Percentiles rank a stretch among this genome's conserved stretches.
Conservation (phyloP, 2,113 vertebrate species). For the Eulemur rufifrons region DNA sequence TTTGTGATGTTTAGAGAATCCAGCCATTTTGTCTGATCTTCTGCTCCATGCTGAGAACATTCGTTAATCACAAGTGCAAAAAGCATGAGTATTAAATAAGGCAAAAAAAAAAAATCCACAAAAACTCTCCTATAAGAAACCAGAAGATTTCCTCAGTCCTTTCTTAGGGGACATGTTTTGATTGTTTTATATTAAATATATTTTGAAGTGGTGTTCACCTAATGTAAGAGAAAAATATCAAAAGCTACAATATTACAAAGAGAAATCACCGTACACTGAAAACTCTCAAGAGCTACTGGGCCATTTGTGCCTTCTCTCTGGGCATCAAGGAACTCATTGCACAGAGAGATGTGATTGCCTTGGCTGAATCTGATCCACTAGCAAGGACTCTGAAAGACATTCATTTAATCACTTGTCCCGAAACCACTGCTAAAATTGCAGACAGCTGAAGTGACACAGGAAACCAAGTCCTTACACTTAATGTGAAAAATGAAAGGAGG, state of each 20-base stretch:
- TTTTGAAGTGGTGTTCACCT: background rate
- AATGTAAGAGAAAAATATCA: constrained; percentile 4
- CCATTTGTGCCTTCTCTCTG: constrained; percentile 1
- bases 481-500: background rate
- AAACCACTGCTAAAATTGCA: background rate
- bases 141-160: background rate
- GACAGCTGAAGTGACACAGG: background rate
- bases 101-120: background rate
- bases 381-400: constrained; percentile 22
- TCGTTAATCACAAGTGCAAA: constrained; percentile 14
- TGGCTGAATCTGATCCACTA: constrained; percentile 23
- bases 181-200: background rate
- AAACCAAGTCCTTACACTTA: constrained; percentile 26
- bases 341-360: background rate
- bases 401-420: constrained; percentile 37
- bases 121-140: background rate
- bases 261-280: background rate
- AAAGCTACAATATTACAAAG: background rate
- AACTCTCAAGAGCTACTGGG: background rate
- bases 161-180: background rate
- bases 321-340: background rate
- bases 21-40: background rate
- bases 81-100: background rate
- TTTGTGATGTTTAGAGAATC: background rate
- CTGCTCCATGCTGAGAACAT: background rate